These are phyloP conservation scores for Notodromas monacha DNA, from an alignment of 2,888 invertebrate genomes.

Conservation along the genomic window DNA sequence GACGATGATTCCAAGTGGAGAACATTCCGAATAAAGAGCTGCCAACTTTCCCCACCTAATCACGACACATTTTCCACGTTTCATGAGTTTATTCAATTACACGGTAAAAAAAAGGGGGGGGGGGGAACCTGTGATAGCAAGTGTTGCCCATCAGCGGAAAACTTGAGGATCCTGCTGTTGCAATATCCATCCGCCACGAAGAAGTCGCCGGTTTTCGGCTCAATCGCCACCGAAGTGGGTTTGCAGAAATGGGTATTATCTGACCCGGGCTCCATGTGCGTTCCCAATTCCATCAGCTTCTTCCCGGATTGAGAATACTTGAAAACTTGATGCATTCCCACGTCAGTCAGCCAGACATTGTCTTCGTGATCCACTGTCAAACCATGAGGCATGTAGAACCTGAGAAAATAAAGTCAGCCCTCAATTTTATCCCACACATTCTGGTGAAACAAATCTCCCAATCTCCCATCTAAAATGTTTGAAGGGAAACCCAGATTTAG, in stretches of 20 bases:
- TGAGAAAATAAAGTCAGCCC: too few relatives aligned
- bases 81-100: too few relatives aligned
- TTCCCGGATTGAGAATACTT: conserved; percentile 17
- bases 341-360: conserved; percentile 80
- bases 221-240: conserved; percentile 70
- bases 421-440: too few relatives aligned
- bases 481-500: too few relatives aligned
- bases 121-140: too few relatives aligned
- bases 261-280: not conserved
- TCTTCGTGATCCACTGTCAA: conserved; percentile 51
- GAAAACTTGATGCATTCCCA: conserved; percentile 77
- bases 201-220: conserved; percentile 44
- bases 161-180: conserved; percentile 47
- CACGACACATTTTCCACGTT: conserved; percentile 11
- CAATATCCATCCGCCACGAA: conserved; percentile 92
- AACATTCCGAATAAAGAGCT: not conserved
- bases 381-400: conserved; percentile 87
- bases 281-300: not conserved
- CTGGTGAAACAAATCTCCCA: too few relatives aligned
- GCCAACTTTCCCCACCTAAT: too few relatives aligned
- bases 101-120: too few relatives aligned
- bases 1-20: not conserved
- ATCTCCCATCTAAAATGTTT: too few relatives aligned
- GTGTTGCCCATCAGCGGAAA: conserved; percentile 25
- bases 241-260: conserved; percentile 39